phyloP scores from a whole-genome alignment of 2,888 invertebrate genomes.

The Caenorhabditis parvicauda region DNA sequence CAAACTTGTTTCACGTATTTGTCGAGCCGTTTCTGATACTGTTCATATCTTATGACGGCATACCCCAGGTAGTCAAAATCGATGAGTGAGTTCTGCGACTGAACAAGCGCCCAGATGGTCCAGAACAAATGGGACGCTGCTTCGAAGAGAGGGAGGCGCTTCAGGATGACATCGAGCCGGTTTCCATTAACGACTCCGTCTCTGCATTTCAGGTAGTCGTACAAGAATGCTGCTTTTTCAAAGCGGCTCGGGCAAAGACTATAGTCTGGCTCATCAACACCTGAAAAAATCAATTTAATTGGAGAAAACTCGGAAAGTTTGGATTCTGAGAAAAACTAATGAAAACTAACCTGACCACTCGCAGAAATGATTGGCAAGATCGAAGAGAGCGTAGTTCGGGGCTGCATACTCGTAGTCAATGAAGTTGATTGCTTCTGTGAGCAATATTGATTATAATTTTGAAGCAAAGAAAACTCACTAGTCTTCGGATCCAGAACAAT shows the following conservation, averaged over 20 bases:
- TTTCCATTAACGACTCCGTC: conserved; percentile 5
- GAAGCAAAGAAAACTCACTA: conserved; percentile 27
- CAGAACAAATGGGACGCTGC: conserved; percentile 60
- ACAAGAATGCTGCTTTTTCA: conserved; percentile 43
- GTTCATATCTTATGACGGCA: conserved; percentile 22
- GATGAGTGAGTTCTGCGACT: conserved; percentile 53
- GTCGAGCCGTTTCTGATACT: conserved; percentile 19
- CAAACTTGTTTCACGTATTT: conserved; percentile 12
- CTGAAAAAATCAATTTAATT: conserved; percentile 20
- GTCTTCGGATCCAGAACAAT: conserved; percentile 70
- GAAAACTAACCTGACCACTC: conserved; percentile 80
- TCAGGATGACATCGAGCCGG: conserved; percentile 25
- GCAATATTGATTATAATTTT: background rate
- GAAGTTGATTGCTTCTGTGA: conserved; percentile 74
- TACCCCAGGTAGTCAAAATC: conserved; percentile 56
- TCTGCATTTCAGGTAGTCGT: conserved; percentile 40
- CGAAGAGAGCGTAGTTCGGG: conserved; percentile 88
- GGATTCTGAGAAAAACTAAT: background rate
- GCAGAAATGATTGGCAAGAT: conserved; percentile 95
- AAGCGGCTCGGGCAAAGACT: conserved; percentile 39
- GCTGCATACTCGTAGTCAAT: conserved; percentile 96
- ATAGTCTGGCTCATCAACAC: conserved; percentile 57
- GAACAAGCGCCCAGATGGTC: conserved; percentile 58
- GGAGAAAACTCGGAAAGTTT: background rate
- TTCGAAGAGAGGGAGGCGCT: conserved; percentile 45